A percentile compares a stretch with the other conserved stretches of the same genome.
Conservation (phyloP, 2,113 vertebrate species). For the Myiozetetes cayanensis region DNA sequence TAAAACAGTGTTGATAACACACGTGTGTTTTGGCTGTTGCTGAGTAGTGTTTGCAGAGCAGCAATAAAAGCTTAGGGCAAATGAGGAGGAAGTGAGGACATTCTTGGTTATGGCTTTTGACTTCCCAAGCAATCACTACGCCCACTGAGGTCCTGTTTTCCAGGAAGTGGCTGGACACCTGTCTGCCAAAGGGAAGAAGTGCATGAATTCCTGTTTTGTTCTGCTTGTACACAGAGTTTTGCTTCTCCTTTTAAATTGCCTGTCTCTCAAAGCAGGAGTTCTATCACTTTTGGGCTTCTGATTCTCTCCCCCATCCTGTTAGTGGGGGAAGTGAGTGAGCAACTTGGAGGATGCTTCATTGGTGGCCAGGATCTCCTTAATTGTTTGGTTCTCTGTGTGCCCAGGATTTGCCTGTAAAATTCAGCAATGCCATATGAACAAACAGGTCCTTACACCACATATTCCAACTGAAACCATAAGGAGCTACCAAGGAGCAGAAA, state of each 20-base stretch:
- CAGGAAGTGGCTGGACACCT: not conserved
- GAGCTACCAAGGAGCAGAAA: not conserved
- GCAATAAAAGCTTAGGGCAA: not conserved
- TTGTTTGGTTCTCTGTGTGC: not conserved
- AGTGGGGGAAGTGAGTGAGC: not conserved
- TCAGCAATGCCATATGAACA: not conserved
- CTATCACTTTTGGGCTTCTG: not conserved
- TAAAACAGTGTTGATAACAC: not conserved
- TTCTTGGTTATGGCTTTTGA: not conserved
- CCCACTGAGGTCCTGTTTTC: not conserved
- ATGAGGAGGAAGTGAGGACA: not conserved
- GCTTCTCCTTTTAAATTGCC: not conserved
- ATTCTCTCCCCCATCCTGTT: fast-evolving
- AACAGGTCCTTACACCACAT: not conserved
- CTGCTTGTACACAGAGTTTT: not conserved
- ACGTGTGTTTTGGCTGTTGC: not conserved
- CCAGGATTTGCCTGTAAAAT: not conserved
- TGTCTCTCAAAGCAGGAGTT: not conserved
- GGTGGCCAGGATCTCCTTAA: not conserved
- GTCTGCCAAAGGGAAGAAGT: not conserved
- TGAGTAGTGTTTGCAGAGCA: not conserved
- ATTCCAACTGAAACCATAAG: not conserved
- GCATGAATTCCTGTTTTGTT: not conserved
- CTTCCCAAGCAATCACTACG: not conserved
- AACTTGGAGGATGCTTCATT: not conserved